Conservation (phyloP, 2,797 vertebrate species). For the Rousettus madagascariensis region DNA sequence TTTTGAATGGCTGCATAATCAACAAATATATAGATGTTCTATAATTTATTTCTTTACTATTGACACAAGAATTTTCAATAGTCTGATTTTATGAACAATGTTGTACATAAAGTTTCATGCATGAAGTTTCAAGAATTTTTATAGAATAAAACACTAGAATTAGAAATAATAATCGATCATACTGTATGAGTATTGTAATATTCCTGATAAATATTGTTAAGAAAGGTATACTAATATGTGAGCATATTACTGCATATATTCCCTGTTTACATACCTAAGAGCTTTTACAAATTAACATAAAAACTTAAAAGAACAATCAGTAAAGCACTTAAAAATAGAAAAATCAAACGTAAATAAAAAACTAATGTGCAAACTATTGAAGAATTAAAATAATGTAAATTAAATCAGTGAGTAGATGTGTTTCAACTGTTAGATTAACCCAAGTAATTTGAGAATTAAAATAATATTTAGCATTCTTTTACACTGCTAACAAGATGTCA, state of each 20-base stretch:
- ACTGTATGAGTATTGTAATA: not conserved
- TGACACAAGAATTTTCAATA: not conserved
- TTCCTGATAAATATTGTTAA: not conserved
- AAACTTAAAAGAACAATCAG: not conserved
- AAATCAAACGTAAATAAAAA: constrained; percentile 21
- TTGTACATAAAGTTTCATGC: not conserved
- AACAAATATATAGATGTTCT: not conserved
- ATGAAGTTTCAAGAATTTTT: not conserved
- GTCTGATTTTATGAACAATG: not conserved
- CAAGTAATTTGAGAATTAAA: constrained; percentile 29
- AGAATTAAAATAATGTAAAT: not conserved
- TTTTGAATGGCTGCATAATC: not conserved
- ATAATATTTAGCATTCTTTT: not conserved
- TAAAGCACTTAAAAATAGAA: not conserved
- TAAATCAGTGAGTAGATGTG: not conserved
- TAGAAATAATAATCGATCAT: not conserved
- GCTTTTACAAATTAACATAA: not conserved
- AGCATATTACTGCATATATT: not conserved
- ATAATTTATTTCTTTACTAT: not conserved
- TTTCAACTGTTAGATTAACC: not conserved
- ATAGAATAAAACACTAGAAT: not conserved
- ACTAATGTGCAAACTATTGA: not conserved
- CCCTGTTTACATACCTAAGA: not conserved
- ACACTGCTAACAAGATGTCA: not conserved
- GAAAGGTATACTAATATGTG: not conserved